Evolutionary conservation across 2,113 vertebrate genomes (phyloP), one percentile per base, ranked within the genome.

Genomic region (Mesitornis unicolor): DNA sequence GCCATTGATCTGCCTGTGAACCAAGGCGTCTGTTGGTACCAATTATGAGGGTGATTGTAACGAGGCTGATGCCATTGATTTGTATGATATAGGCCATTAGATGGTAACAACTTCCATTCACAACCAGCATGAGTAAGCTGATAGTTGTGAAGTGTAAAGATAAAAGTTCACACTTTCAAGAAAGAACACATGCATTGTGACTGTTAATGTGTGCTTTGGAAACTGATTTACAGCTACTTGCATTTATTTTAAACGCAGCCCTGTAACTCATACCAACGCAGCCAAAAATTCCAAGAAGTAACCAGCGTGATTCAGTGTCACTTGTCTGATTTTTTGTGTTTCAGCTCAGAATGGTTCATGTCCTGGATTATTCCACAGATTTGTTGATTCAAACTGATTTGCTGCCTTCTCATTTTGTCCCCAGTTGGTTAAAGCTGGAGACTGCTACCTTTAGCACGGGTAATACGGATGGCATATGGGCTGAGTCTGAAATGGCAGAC

Each of bases 151-250:
- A 21, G 16, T 7, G 59, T 14, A 8, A n/a, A 53, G 19, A 13
- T 14, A 6, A 3, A 40, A 16, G 21, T 40, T 57, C 10, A 3
- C 22, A 53, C 3, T 24, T 21, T 20, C 54, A 9, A 25, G 65
- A 10, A 51, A n/a, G 14, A 47, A 9, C 20, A 13, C n/a, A 2
- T 33, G 3, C 0, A 0, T 5, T 16, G n/a, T 33, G 45, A 17
- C 47, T 86, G 9, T 28, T 42, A 4, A 28, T 43, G 40, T 48
- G 21, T 63, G 36, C 38, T 71, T 48, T 17, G 50, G 60, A 38
- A 75, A 35, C 22, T 16, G 0, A 7, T 7, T 1, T 0, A 15
- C 54, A 73, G 33, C 53, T 25, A 0, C 7, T 20, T 36, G 54
- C 16, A 3, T 78, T 79, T 51, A 33, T 87, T 83, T 81, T 29